phyloP scores from a whole-genome alignment of 92 coral and sea anemone genomes.

The Paragorgia papillata region DNA sequence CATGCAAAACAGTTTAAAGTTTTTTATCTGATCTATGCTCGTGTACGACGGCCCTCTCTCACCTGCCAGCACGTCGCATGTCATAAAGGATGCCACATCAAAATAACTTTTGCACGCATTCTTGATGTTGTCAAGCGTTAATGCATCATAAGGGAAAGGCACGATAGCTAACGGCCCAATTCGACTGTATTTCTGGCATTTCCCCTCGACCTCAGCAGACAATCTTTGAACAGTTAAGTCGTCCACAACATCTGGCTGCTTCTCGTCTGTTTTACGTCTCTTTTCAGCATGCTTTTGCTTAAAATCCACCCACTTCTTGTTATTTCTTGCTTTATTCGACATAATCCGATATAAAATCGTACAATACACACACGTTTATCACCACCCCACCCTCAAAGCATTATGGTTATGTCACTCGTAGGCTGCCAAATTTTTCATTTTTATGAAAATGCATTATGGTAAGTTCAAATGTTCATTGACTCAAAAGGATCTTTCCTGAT shows the following conservation, averaged over 20 bases:
- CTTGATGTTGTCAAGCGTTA: not conserved
- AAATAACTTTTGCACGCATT: constrained; percentile 11
- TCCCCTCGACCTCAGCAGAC: not conserved
- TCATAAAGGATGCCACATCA: not conserved
- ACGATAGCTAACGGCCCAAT: constrained; percentile 18
- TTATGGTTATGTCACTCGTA: no score
- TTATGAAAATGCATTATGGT: no score
- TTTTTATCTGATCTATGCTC: constrained; percentile 2
- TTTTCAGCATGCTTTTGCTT: not conserved
- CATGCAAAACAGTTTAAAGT: constrained; percentile 12
- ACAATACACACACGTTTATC: no score
- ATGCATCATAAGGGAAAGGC: not conserved
- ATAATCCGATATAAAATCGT: no score
- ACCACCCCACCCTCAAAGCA: no score
- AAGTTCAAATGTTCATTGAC: no score
- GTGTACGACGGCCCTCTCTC: constrained; percentile 23
- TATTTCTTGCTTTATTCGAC: no score
- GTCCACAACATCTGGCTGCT: not conserved
- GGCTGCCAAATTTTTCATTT: no score
- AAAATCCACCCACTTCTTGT: constrained; percentile 5
- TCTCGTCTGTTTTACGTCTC: not conserved
- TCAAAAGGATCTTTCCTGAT: no score
- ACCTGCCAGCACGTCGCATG: constrained; percentile 8
- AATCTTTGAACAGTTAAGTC: constrained; percentile 4
- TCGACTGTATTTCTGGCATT: not conserved